Conservation (phyloP, 2,797 vertebrate genomes). For the Ispidina picta region DNA sequence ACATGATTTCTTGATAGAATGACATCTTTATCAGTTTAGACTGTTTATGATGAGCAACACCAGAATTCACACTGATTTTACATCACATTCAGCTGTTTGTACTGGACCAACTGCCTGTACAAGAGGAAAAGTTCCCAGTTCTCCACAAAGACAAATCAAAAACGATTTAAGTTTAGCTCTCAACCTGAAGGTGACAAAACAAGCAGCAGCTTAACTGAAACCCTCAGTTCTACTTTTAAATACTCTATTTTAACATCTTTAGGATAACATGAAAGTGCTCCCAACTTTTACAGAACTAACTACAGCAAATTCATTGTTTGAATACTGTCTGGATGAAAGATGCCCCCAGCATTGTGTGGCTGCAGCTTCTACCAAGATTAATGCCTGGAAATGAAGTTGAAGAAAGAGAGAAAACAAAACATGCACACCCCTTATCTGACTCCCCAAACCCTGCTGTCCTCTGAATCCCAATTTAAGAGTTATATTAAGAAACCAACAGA, state of each 20-base stretch:
- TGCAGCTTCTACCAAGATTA: not conserved
- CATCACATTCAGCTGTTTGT: not conserved
- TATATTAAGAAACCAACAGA: not conserved
- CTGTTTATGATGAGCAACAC: not conserved
- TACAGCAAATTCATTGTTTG: not conserved
- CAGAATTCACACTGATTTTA: not conserved
- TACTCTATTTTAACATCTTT: not conserved
- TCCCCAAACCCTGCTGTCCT: not conserved
- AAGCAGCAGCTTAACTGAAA: not conserved
- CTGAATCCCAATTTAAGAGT: not conserved
- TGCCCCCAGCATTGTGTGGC: not conserved
- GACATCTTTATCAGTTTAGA: not conserved
- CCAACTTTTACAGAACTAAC: not conserved
- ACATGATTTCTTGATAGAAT: not conserved
- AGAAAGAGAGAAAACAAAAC: not conserved
- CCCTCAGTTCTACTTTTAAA: not conserved
- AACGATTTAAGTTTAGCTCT: not conserved
- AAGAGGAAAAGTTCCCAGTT: not conserved
- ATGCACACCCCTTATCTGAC: not conserved
- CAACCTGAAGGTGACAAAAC: not conserved
- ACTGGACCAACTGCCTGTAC: not conserved
- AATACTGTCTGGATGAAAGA: not conserved
- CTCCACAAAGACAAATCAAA: not conserved
- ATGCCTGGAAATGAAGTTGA: not conserved
- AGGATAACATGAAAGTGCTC: not conserved